Percentiles rank a stretch among this genome's conserved stretches.
Evolutionary conservation across 2,113 vertebrate species (phyloP).

Genomic region (Montifringilla adamsi): DNA sequence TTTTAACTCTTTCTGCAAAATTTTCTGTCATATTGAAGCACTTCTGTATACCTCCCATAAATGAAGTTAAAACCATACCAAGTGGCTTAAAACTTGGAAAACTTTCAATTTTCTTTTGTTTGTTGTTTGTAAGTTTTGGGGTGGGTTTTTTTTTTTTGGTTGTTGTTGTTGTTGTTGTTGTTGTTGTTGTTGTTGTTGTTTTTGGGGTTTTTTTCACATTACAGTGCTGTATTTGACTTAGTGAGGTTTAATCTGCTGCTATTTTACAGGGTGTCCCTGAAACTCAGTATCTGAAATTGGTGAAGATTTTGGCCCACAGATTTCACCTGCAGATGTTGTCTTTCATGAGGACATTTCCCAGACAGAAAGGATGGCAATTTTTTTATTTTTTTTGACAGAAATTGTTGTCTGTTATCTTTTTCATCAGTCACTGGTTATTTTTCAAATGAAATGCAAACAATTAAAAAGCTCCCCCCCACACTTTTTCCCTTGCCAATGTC

Average conservation of each 20-base stretch:
- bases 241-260: not conserved
- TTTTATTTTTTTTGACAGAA: not conserved
- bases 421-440: not conserved
- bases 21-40: not conserved
- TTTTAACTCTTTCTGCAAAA: not conserved
- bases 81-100: not conserved
- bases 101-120: fast-evolving
- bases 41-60: not conserved
- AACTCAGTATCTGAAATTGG: not conserved
- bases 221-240: not conserved
- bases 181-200: too few species aligned
- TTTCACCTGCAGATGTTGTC: not conserved
- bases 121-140: too few species aligned
- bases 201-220: not conserved
- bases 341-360: not conserved
- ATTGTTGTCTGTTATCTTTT: not conserved
- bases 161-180: too few species aligned
- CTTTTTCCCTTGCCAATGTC: fast-evolving
- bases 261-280: not conserved
- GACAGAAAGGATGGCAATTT: fast-evolving
- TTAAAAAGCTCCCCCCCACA: fast-evolving
- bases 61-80: not conserved
- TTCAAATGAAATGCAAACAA: not conserved
- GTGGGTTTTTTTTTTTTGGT: too few species aligned
- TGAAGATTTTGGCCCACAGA: not conserved